phyloP scores from a whole-genome alignment of 2,113 vertebrate genomes.

The Ivindomyrus marchei region DNA sequence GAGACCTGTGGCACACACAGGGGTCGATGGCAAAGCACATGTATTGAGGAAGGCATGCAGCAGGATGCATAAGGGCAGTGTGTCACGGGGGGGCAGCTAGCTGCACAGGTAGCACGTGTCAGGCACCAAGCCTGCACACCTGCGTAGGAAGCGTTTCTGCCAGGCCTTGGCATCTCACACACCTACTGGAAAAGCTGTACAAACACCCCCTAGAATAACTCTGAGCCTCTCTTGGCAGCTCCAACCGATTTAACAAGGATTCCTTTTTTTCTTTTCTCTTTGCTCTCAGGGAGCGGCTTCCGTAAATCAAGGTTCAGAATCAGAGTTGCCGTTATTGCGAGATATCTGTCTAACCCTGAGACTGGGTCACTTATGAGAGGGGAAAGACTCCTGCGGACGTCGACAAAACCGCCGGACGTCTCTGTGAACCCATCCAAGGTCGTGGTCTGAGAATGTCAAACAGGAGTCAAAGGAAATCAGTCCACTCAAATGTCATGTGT shows the following conservation, averaged over 20 bases:
- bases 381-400: not conserved
- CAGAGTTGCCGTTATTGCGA: not conserved
- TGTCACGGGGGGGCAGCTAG: not conserved
- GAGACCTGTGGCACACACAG: not conserved
- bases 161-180: not conserved
- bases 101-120: not conserved
- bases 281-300: not conserved
- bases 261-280: not conserved
- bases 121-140: not conserved
- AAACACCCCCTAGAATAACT: not conserved
- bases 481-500: not conserved
- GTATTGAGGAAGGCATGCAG: not conserved
- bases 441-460: not conserved
- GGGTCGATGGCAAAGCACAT: not conserved
- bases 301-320: not conserved
- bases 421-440: not conserved
- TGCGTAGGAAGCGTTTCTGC: not conserved
- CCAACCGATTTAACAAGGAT: not conserved
- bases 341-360: not conserved
- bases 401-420: conserved; percentile 2
- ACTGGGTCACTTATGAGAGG: not conserved
- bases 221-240: not conserved
- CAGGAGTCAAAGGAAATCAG: not conserved
- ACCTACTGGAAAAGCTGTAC: not conserved
- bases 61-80: not conserved